phyloP scores from a whole-genome alignment of 1,140 invertebrate genomes.

The Euschistus heros region DNA sequence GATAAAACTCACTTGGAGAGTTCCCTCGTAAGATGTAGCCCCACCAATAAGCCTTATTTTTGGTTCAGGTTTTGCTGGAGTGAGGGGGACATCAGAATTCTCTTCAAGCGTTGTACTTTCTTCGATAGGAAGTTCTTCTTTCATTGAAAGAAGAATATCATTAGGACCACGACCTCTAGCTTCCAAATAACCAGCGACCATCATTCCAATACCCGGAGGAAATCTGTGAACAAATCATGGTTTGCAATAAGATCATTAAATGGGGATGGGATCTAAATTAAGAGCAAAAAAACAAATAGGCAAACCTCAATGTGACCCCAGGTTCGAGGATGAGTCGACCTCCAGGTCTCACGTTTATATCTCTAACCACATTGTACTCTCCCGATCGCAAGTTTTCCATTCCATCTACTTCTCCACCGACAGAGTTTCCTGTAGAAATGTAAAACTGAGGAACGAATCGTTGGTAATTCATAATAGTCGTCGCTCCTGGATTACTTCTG shows the following conservation, averaged over 20 bases:
- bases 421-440: conserved; percentile 44
- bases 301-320: conserved; percentile 66
- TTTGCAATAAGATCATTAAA: background rate
- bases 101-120: conserved; percentile 40
- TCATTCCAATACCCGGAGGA: conserved; percentile 87
- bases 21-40: conserved; percentile 58
- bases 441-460: conserved; percentile 67
- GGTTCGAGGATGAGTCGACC: conserved; percentile 76
- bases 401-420: conserved; percentile 84
- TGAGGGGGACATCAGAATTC: conserved; percentile 35
- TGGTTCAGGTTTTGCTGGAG: conserved; percentile 39
- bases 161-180: conserved; percentile 63
- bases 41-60: conserved; percentile 68
- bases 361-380: conserved; percentile 75
- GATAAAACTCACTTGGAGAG: conserved; percentile 52
- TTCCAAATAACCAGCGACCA: conserved; percentile 85
- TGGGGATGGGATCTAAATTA: background rate
- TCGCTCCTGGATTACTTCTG: conserved; percentile 69
- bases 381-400: conserved; percentile 63
- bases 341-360: conserved; percentile 81
- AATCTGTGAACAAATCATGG: conserved; percentile 43
- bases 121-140: conserved; percentile 52
- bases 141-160: conserved; percentile 64
- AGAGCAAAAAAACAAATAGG: background rate
- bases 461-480: conserved; percentile 57